A percentile compares a stretch with the other conserved stretches of the same genome.
Conservation (phyloP, 1,140 invertebrate genomes). For the Rhyacophila brunnea region DNA sequence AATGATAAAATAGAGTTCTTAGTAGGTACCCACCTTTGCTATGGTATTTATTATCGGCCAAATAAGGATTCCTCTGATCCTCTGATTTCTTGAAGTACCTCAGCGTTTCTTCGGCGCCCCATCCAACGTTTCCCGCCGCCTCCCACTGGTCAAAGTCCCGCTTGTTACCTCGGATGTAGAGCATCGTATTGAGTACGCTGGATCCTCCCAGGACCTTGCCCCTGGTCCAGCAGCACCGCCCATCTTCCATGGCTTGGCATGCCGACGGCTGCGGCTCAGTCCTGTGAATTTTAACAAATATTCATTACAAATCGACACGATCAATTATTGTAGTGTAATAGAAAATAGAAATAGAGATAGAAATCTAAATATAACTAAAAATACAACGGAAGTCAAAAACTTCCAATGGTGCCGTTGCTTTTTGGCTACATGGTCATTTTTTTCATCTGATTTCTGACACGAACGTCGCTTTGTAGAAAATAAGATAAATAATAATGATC, state of each 20-base stretch:
- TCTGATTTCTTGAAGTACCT: constrained; percentile 87
- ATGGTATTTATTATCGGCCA: constrained; percentile 72
- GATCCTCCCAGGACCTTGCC: constrained; percentile 87
- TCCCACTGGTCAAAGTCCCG: constrained; percentile 91
- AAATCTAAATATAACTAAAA: too few species aligned
- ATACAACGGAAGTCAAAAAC: too few species aligned
- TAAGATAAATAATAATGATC: too few species aligned
- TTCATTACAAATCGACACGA: too few species aligned
- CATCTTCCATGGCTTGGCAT: constrained; percentile 80
- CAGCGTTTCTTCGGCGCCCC: constrained; percentile 84
- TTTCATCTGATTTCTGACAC: too few species aligned
- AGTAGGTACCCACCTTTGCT: constrained; percentile 64
- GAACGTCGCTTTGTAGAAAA: too few species aligned
- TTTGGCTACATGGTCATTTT: too few species aligned
- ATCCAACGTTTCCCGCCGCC: constrained; percentile 80
- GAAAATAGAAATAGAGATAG: too few species aligned
- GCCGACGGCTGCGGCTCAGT: constrained; percentile 82
- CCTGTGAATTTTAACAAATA: too few species aligned
- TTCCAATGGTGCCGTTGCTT: too few species aligned
- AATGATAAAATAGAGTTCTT: too few species aligned
- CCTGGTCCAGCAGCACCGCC: constrained; percentile 79
- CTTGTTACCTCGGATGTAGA: constrained; percentile 88
- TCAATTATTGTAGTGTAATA: too few species aligned
- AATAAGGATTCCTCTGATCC: constrained; percentile 79
- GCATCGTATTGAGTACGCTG: constrained; percentile 84